These are phyloP conservation scores for Corvus hawaiiensis DNA, from an alignment of 2,113 vertebrate species.

Conservation along the genomic window DNA sequence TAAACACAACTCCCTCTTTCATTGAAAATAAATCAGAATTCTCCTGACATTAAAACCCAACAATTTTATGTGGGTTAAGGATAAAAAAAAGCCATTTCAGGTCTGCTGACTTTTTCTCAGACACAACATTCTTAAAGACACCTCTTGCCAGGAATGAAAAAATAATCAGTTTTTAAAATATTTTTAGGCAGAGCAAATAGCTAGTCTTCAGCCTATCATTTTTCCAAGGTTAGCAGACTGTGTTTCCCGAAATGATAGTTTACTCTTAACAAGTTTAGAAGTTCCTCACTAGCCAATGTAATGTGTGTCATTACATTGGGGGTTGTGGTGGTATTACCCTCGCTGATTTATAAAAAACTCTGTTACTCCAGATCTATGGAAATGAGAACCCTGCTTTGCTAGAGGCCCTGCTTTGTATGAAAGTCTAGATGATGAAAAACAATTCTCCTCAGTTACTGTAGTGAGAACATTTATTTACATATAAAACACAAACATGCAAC, in stretches of 20 bases:
- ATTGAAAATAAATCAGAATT: background rate
- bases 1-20: background rate
- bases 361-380: background rate
- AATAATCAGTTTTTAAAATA: background rate
- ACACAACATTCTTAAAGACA: background rate
- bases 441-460: background rate
- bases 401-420: background rate
- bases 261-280: background rate
- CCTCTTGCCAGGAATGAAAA: background rate
- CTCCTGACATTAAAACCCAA: background rate
- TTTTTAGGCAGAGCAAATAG: background rate
- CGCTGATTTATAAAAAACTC: fast-evolving
- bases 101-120: background rate
- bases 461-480: background rate
- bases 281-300: background rate
- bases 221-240: background rate
- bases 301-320: background rate
- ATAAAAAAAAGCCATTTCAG: background rate
- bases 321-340: background rate
- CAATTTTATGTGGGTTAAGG: background rate
- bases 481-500: background rate
- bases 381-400: background rate
- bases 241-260: background rate
- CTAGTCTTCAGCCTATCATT: background rate
- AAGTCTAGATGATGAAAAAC: background rate